A percentile compares a stretch with the other conserved stretches of the same genome.
These are phyloP conservation scores for Cranoglanis bouderius DNA, from an alignment of 2,113 vertebrate species.

Conservation along the genomic window DNA sequence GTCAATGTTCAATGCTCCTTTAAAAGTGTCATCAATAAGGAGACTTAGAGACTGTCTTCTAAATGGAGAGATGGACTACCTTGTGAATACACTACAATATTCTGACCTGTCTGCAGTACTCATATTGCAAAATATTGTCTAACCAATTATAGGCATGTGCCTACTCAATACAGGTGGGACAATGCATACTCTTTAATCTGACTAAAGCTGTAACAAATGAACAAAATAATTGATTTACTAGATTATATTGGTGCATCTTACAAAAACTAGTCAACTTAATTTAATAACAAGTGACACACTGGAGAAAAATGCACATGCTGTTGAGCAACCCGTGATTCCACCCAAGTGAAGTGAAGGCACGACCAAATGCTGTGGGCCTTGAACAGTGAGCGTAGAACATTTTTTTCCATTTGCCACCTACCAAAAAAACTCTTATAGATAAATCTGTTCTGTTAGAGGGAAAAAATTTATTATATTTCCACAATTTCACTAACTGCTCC, in stretches of 20 bases:
- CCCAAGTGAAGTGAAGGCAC: constrained; percentile 8
- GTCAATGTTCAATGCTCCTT: neutral
- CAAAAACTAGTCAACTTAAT: neutral
- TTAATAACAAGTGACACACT: neutral
- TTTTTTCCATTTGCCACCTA: neutral
- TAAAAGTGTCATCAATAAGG: no score
- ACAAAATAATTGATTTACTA: neutral
- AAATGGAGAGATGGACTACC: neutral
- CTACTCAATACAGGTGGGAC: neutral
- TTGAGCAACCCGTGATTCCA: neutral
- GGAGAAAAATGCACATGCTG: neutral
- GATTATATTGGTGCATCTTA: neutral
- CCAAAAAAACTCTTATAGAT: neutral
- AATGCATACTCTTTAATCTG: no score
- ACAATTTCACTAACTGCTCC: neutral
- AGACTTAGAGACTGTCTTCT: neutral
- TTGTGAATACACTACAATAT: neutral
- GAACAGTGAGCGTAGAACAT: neutral
- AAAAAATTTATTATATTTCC: neutral
- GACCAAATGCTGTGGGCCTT: constrained; percentile 11
- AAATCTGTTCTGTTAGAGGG: neutral
- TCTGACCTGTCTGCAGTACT: neutral
- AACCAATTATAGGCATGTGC: neutral
- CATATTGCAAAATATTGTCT: neutral
- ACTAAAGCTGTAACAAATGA: neutral